Evolutionary conservation across 2,888 invertebrate genomes (phyloP).

Genomic region (Ornithoptera priamus): DNA sequence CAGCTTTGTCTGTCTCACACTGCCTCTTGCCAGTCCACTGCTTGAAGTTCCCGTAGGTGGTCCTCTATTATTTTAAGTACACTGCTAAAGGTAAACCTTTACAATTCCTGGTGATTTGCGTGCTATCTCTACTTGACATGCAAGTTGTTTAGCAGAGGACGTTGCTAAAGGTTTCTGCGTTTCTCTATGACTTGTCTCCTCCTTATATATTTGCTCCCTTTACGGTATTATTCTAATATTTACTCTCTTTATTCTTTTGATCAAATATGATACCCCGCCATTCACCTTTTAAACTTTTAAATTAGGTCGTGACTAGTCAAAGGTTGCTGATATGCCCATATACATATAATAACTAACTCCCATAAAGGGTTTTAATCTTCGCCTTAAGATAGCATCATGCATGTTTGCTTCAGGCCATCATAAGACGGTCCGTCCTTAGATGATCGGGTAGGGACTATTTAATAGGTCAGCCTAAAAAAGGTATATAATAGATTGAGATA

Average conservation of each 20-base stretch:
- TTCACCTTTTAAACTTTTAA: too few relatives aligned
- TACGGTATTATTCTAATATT: neutral
- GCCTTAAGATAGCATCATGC: neutral
- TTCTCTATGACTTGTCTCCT: neutral
- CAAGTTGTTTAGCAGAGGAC: too few relatives aligned
- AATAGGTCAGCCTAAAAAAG: too few relatives aligned
- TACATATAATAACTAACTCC: neutral
- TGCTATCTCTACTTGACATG: too few relatives aligned
- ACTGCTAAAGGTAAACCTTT: too few relatives aligned
- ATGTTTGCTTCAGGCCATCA: slow-evolving; percentile 1
- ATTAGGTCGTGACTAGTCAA: neutral
- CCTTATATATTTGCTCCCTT: neutral
- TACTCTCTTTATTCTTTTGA: neutral
- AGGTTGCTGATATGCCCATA: neutral
- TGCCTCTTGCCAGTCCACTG: too few relatives aligned
- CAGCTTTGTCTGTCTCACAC: too few relatives aligned
- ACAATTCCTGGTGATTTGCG: too few relatives aligned
- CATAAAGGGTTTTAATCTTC: neutral
- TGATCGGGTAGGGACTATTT: neutral
- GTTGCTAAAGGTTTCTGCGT: slow-evolving; percentile 31
- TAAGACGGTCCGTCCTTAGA: neutral
- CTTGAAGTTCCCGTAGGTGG: too few relatives aligned
- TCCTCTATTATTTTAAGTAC: too few relatives aligned
- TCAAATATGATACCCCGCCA: neutral
- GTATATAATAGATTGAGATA: neutral